A percentile compares a stretch with the other conserved stretches of the same genome.
Evolutionary conservation across 2,113 vertebrate species (phyloP).

Genomic region (Heterotilapia buettikoferi): DNA sequence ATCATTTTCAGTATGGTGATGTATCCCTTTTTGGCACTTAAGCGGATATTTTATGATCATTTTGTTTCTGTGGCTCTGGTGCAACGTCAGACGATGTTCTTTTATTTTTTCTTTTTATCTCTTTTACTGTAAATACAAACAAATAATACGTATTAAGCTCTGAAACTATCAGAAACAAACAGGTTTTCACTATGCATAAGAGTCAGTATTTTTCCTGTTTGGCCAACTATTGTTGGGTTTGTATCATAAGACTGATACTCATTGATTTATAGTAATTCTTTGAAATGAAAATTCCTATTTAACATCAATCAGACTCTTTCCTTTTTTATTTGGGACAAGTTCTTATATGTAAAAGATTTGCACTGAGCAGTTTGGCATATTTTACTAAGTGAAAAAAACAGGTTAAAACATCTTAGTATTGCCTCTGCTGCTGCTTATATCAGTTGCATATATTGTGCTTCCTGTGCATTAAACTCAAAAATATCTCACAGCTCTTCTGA

Average conservation of each 20-base stretch:
- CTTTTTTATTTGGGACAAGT: not conserved
- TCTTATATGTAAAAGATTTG: not conserved
- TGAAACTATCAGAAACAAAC: not conserved
- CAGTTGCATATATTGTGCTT: not conserved
- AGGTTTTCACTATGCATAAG: not conserved
- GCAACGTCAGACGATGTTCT: not conserved
- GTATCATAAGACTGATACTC: not conserved
- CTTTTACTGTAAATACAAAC: not conserved
- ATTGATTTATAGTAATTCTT: not conserved
- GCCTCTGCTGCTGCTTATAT: not conserved
- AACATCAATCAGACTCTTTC: not conserved
- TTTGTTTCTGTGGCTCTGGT: not conserved
- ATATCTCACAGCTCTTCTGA: not conserved
- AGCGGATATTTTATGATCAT: not conserved
- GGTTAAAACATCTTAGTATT: not conserved
- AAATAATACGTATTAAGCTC: not conserved
- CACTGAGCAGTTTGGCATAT: not conserved
- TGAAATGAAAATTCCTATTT: not conserved
- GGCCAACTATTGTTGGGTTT: not conserved
- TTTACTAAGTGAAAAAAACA: not conserved
- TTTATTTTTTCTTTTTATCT: not conserved
- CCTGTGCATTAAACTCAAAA: not conserved
- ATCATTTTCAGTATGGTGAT: not conserved
- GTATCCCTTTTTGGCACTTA: not conserved
- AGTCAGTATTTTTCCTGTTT: not conserved